Evolutionary conservation across 2,113 vertebrate species (phyloP), one percentile per base, ranked within the genome.

Genomic region (Odocoileus virginianus): DNA sequence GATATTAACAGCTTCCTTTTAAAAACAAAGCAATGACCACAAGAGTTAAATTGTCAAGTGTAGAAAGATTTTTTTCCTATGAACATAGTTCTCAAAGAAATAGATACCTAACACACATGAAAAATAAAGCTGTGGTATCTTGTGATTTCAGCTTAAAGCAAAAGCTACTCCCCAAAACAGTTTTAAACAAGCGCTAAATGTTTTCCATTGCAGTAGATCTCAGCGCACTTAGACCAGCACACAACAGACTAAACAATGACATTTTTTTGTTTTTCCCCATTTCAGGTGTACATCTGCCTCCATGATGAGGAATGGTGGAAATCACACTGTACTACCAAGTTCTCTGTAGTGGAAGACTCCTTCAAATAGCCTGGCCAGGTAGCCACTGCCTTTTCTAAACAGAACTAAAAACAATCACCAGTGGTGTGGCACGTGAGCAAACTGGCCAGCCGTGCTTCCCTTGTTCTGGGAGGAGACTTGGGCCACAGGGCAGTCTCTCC

Each of bases 1-100:
- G 71, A 61, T 58, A 97, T 50, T 50, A 98, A 97, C 7, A 92
- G 58, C 57, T 94, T 98, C 94, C 78, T 96, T 81, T 45, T 45
- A 83, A 83, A 81, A 33, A 86, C 84, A 90, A 90, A 91, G 50
- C 3, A 83, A 89, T 81, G 33, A 55, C 71, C 58, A 83, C 17
- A 58, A 92, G 84, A 64, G 28, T 71, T 45, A 47, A 64, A 12
- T 71, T 21, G 2, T 55, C 54, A 82, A 67, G 50, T 27, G 52
- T 89, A 61, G 45, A 67, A 82, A 96, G 58, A 79, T n/a, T 30
- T 23, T 79, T 94, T 90, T 92, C 55, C 74, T 86, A 17, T 45
- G 21, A 92, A 81, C 45, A 45, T 14, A 84, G 81, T 57, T 95
- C 74, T 78, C 36, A 15, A 79, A 94, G 47, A 45, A 21, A 78